phyloP scores from a whole-genome alignment of 2,888 invertebrate genomes.

The Diarsia brunnea region DNA sequence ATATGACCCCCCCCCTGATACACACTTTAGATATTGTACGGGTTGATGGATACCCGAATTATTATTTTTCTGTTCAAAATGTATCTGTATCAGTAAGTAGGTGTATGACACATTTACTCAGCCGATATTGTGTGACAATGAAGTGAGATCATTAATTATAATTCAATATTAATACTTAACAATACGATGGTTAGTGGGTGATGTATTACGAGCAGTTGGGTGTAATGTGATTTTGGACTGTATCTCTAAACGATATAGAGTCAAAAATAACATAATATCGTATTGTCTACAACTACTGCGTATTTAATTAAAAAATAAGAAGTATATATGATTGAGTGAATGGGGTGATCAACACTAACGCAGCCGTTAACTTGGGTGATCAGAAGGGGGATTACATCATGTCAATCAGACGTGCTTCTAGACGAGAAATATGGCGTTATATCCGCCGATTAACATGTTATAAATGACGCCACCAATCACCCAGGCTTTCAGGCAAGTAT shows the following conservation, averaged over 20 bases:
- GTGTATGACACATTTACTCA: slow-evolving; percentile 80
- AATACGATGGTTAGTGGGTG: slow-evolving; percentile 84
- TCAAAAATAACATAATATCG: slow-evolving; percentile 67
- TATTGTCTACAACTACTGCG: slow-evolving; percentile 62
- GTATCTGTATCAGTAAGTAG: slow-evolving; percentile 51
- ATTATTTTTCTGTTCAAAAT: slow-evolving; percentile 45
- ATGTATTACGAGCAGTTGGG: slow-evolving; percentile 69
- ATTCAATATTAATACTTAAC: slow-evolving; percentile 89
- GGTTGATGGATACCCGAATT: slow-evolving; percentile 8
- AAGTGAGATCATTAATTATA: slow-evolving; percentile 88
- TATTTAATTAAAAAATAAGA: slow-evolving; percentile 54
- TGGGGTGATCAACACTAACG: slow-evolving; percentile 61
- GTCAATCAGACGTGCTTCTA: slow-evolving; percentile 42
- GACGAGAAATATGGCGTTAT: slow-evolving; percentile 60
- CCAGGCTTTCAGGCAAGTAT: slow-evolving; percentile 26
- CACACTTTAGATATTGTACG: slow-evolving; percentile 19
- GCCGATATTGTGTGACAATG: slow-evolving; percentile 86
- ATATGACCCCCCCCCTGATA: not conserved
- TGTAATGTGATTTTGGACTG: slow-evolving; percentile 67
- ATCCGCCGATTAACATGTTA: slow-evolving; percentile 32
- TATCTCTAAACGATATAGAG: slow-evolving; percentile 55
- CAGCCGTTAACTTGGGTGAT: slow-evolving; percentile 33
- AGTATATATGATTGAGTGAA: slow-evolving; percentile 59
- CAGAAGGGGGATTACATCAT: slow-evolving; percentile 13
- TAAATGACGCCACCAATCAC: slow-evolving; percentile 4